A percentile compares a stretch with the other conserved stretches of the same genome.
Evolutionary conservation across 2,113 vertebrate species (phyloP).

Genomic region (Lamprologus ornatipinnis): DNA sequence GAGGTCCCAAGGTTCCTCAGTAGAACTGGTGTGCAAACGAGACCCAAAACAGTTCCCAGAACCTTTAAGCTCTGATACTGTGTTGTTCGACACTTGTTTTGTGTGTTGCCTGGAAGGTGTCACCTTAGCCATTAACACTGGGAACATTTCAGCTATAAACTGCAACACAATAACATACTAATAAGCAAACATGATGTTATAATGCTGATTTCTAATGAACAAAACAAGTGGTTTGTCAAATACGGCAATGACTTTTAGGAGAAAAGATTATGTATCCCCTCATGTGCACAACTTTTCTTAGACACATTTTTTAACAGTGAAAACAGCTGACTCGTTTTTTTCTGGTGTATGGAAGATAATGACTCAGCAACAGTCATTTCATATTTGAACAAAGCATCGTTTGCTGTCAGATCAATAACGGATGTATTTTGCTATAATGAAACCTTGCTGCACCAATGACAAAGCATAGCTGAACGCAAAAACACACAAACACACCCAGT

Average conservation of each 20-base stretch:
- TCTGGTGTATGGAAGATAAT: neutral
- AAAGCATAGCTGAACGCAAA: neutral
- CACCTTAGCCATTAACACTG: neutral
- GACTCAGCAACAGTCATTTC: neutral
- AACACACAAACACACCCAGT: neutral
- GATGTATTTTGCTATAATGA: neutral
- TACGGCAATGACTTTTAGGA: neutral
- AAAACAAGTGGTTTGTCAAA: neutral
- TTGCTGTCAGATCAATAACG: slow-evolving; percentile 24
- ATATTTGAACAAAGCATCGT: slow-evolving; percentile 20
- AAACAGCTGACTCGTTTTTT: neutral
- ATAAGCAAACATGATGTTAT: neutral
- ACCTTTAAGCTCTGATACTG: neutral
- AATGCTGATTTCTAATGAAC: neutral
- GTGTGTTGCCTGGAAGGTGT: neutral
- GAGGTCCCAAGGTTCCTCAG: neutral
- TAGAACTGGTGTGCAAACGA: neutral
- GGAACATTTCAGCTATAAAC: neutral
- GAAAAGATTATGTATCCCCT: neutral
- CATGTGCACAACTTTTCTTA: neutral
- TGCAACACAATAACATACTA: neutral
- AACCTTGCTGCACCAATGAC: neutral
- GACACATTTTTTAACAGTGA: neutral
- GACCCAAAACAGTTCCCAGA: neutral
- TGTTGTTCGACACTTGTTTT: neutral